Conservation (phyloP, 2,888 invertebrate genomes). For the Elmis aenea region DNA sequence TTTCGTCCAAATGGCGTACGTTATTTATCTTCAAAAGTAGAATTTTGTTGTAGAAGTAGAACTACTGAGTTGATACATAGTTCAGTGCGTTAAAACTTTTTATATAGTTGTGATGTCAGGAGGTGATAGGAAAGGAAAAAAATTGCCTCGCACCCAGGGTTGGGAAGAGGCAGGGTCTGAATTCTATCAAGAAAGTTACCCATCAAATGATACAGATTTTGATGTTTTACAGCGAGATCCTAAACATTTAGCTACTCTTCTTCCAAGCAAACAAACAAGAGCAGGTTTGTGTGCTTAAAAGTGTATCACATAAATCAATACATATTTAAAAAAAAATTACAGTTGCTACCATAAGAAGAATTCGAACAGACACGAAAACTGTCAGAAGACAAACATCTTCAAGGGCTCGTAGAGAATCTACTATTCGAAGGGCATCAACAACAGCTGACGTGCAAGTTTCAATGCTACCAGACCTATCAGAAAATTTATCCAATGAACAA, state of each 20-base stretch:
- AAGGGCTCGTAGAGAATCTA: conserved; percentile 51
- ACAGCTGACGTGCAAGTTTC: conserved; percentile 66
- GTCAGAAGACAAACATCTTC: conserved; percentile 56
- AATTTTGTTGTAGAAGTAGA: too few species aligned
- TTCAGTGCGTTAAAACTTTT: too few species aligned
- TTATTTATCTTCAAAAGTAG: too few species aligned
- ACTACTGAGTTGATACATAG: too few species aligned
- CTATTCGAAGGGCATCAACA: conserved; percentile 50
- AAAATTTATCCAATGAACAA: conserved; percentile 76
- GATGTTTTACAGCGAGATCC: conserved; percentile 68
- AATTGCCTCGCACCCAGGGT: conserved; percentile 54
- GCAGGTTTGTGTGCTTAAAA: conserved; percentile 46
- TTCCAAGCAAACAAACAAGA: conserved; percentile 76
- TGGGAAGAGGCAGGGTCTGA: conserved; percentile 84
- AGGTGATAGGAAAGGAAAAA: conserved; percentile 54
- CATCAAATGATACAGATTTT: conserved; percentile 59
- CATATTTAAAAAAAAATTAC: too few species aligned
- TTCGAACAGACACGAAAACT: conserved; percentile 52
- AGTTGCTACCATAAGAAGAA: conserved; percentile 62
- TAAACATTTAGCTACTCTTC: conserved; percentile 66
- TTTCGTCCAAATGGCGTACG: too few species aligned
- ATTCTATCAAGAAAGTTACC: conserved; percentile 82
- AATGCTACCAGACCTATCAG: conserved; percentile 79
- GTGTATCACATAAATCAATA: background rate
- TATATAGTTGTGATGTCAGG: conserved; percentile 62